Evolutionary conservation across 2,888 invertebrate genomes (phyloP).

Genomic region (Orthosia gracilis): DNA sequence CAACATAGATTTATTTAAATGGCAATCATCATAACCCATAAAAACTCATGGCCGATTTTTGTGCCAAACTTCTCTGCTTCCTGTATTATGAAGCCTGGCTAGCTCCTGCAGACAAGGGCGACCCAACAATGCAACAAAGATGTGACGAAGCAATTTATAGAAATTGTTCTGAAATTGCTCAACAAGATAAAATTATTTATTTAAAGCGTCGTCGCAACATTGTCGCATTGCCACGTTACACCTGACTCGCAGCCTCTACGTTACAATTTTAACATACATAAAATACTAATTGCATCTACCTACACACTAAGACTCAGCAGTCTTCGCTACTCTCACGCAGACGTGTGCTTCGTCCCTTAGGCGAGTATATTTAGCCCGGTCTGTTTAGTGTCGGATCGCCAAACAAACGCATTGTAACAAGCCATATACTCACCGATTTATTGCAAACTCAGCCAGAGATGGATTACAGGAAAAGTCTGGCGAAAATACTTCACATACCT

Average conservation of each 20-base stretch:
- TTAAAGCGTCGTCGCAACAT: background rate
- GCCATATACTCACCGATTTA: conserved; percentile 55
- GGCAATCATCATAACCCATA: too few species aligned
- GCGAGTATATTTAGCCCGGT: conserved; percentile 61
- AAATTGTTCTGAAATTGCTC: too few species aligned
- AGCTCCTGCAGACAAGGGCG: background rate
- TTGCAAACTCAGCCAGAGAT: conserved; percentile 40
- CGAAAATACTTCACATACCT: conserved; percentile 1
- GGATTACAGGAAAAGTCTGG: conserved; percentile 24
- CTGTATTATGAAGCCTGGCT: background rate
- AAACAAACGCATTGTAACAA: conserved; percentile 62
- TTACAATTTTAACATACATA: background rate
- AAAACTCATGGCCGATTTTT: too few species aligned
- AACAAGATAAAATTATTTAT: too few species aligned
- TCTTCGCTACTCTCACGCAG: background rate
- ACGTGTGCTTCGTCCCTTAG: conserved; percentile 42
- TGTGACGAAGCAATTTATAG: background rate
- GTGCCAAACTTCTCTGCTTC: background rate
- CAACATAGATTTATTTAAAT: too few species aligned
- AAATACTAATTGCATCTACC: conserved; percentile 3
- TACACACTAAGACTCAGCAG: conserved; percentile 3
- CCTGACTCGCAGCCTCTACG: background rate
- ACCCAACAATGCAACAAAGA: background rate
- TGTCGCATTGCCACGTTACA: background rate
- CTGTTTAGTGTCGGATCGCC: conserved; percentile 58